Base-by-base conservation (phyloP, 2,888 invertebrate species). In the Pasiphila rectangulata region DNA sequence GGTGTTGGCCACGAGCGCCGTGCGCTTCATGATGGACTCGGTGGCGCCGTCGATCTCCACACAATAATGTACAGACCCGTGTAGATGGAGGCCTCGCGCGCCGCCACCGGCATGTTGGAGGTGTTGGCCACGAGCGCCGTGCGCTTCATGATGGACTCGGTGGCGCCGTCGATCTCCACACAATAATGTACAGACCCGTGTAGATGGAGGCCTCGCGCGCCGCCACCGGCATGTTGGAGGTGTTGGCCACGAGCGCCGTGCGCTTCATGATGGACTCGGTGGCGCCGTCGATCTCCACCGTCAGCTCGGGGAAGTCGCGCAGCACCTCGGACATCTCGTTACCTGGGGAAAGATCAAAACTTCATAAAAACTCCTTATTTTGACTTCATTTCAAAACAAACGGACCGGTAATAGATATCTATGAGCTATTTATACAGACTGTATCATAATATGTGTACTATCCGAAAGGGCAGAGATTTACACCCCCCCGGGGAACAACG, bases 241-340 rank as follows among this genome's bases (percentile, higher is more conserved):
- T 99, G 90, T 99, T 99, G 72, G 99, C 99, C 12, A 99, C 99
- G 50, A 99, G 91, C 23, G 98, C 96, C 1, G 99, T 99, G 85
- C 99, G 95, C 90, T 98, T 99, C 99, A 99, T 99, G 88, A 99
- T 99, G 63, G 98, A 98, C 80, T 99, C 99, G 1, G 96, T 96
- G 25, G 93, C 92, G 5, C 99, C 99, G 9, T 98, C 97, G 68
- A 99, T 97, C 89, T 99, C 99, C 69, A 98, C 96, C 0, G 96
- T 94, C 76, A 99, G 90, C 90, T 99, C 98, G 48, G 99, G 99
- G 93, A 99, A 99, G 90, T 99, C 99, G 59, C 98, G 92, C 81
- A 99, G 90, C 92, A 98, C 96, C 89, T 99, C 99, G 69, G 99
- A 98, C 99, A 99, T 99, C 92, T 99, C 99, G 90, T 99, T 99